Evolutionary conservation across 2,797 vertebrate genomes (phyloP).

Genomic region (Nasua narica): DNA sequence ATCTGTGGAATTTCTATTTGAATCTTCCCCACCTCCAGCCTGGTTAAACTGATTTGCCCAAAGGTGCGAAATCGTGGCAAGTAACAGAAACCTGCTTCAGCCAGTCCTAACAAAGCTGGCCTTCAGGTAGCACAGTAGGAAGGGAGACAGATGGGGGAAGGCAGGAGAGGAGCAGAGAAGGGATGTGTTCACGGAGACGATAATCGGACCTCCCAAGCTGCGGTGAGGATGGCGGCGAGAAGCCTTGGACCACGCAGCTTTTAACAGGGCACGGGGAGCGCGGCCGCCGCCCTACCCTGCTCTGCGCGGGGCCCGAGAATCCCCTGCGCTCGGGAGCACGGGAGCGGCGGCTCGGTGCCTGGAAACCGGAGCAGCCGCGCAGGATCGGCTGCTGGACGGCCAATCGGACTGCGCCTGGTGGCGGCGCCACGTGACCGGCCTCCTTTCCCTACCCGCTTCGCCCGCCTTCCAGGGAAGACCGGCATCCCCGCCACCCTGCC

Average conservation of each 20-base stretch:
- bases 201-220: background rate
- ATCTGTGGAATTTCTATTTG: background rate
- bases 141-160: background rate
- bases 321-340: fast-evolving
- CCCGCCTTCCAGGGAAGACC: conserved; percentile 13
- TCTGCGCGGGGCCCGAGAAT: fast-evolving
- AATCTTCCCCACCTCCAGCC: background rate
- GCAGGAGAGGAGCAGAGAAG: background rate
- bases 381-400: background rate
- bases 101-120: background rate
- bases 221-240: background rate
- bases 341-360: background rate
- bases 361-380: background rate
- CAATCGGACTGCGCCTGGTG: conserved; percentile 33
- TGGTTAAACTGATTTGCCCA: background rate
- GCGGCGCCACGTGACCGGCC: conserved; percentile 37
- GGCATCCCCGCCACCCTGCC: conserved; percentile 48
- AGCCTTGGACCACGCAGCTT: background rate
- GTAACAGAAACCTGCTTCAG: background rate
- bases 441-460: background rate
- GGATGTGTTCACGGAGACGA: background rate
- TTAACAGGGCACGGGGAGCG: background rate
- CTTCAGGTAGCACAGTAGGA: background rate
- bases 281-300: background rate
- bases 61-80: background rate